These are phyloP conservation scores for Grammomys surdaster DNA, from an alignment of 2,113 vertebrate species.

Conservation along the genomic window DNA sequence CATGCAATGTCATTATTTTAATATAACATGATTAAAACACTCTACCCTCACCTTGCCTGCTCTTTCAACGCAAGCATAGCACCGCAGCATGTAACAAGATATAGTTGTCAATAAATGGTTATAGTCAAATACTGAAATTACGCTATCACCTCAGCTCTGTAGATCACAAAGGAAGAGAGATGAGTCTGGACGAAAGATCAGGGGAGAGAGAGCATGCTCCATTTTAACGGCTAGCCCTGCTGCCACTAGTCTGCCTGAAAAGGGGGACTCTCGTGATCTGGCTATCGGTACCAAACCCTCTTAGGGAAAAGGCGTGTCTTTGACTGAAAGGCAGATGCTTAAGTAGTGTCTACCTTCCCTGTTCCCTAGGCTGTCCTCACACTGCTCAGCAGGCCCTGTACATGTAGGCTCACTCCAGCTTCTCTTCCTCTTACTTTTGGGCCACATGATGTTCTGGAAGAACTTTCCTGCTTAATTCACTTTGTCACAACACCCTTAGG, in stretches of 20 bases:
- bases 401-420: not conserved
- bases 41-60: not conserved
- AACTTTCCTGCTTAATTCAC: not conserved
- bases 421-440: not conserved
- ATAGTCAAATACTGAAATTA: not conserved
- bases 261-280: not conserved
- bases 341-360: not conserved
- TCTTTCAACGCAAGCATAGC: not conserved
- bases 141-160: not conserved
- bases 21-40: slow-evolving; percentile 1
- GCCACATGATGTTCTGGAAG: not conserved
- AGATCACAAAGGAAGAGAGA: not conserved
- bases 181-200: not conserved
- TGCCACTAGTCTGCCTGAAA: not conserved
- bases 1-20: not conserved
- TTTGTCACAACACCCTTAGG: not conserved
- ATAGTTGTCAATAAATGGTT: not conserved
- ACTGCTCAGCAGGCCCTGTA: not conserved
- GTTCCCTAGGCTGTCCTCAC: not conserved
- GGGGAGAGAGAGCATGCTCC: not conserved
- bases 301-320: not conserved
- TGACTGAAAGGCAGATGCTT: not conserved
- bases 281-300: not conserved
- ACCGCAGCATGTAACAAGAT: not conserved
- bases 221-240: not conserved